phyloP scores from a whole-genome alignment of 2,113 vertebrate species.

The Gopherus flavomarginatus region DNA sequence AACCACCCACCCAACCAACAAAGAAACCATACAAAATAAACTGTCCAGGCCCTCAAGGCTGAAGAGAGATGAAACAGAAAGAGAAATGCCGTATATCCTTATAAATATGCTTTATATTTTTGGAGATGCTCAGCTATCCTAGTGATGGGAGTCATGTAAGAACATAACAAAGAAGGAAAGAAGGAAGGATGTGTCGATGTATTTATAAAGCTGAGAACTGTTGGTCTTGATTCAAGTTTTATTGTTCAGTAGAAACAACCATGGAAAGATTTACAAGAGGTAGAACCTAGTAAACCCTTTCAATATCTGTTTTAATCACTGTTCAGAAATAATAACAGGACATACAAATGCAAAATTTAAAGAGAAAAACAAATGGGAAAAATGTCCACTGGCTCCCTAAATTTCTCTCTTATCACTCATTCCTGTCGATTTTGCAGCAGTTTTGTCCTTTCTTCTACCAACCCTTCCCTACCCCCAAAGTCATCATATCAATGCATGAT shows the following conservation, averaged over 20 bases:
- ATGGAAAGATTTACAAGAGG: neutral
- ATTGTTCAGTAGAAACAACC: neutral
- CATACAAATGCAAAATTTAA: neutral
- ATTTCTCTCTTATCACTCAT: neutral
- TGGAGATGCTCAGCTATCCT: neutral
- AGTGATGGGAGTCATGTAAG: neutral
- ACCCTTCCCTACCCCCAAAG: neutral
- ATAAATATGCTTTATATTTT: neutral
- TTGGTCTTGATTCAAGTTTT: neutral
- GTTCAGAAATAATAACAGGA: neutral
- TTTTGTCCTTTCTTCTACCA: neutral
- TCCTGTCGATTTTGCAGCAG: neutral
- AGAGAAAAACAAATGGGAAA: neutral
- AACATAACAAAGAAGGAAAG: neutral
- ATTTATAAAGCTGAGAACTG: neutral
- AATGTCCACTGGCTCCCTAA: neutral
- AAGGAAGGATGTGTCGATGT: neutral
- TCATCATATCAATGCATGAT: neutral
- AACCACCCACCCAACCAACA: neutral
- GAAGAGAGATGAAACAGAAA: slow-evolving; percentile 33
- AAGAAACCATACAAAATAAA: neutral
- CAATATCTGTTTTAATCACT: neutral
- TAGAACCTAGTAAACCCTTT: neutral
- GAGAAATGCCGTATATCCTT: neutral
- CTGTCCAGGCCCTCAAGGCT: neutral